Base-by-base conservation (phyloP, 1,140 invertebrate genomes). In the Globodera rostochiensis region DNA sequence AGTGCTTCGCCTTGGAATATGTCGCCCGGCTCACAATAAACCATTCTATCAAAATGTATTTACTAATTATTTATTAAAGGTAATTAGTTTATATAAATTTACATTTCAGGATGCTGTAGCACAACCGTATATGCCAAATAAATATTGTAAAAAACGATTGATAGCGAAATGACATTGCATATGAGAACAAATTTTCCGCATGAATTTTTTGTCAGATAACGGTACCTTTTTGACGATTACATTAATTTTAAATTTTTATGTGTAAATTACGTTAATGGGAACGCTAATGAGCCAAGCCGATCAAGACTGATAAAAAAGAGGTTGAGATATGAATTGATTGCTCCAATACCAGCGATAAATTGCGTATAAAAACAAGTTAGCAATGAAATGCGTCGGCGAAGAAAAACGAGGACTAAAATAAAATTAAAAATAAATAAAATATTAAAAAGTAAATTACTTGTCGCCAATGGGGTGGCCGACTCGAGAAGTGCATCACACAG, bases 21-120 rank as follows among this genome's bases (percentile, higher is more conserved):
- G 25, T 71, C 69, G 9, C 69, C 69, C 9, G 69, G 69, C 25
- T 71, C 69, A 47, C 69, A 71, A 47, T 71, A 71, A 6, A 71
- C 69, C 69, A 25, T 71, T 1, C 69, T 71, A 47, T 36, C 11
- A 25, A 71, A 71, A 71, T 36, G 2, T 36, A 36, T 36, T 9
- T 53, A 53, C 5, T 53, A 13, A 36, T 0, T 36, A 36, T 36
- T 9, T 53, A 53, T 53, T 53, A 13, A 36, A 36, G 7, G 50
- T 53, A 9, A 9, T 70, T 25, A 71, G 46, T 36, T 71, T 47
- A 5, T 21, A 60, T 60, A 15, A 47, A 71, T 71, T 71, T 19
- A 71, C 69, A 71, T 71, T 71, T 71, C 25, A 11, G 69, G 69
- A 71, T 71, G 46, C 5, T 71, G 7, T 36, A 47, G 25, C 7